These are phyloP conservation scores for Epirrhoe tristata DNA, from an alignment of 2,888 invertebrate genomes.

Conservation along the genomic window DNA sequence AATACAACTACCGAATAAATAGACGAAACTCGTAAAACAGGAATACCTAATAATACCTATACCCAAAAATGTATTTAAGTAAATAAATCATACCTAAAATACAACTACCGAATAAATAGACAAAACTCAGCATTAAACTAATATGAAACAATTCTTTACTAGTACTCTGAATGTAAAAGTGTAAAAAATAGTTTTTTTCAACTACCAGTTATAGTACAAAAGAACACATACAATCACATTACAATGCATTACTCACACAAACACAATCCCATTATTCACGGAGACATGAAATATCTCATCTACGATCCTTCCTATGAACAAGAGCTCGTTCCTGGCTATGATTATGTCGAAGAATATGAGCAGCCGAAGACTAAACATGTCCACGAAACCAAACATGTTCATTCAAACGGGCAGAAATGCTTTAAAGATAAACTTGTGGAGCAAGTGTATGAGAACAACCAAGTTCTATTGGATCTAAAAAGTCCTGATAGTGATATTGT, in stretches of 20 bases:
- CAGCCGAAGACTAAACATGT: slow-evolving; percentile 5
- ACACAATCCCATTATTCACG: background rate
- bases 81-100: background rate
- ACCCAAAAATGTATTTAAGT: background rate
- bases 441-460: slow-evolving; percentile 4
- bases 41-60: too few species aligned
- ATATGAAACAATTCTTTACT: background rate
- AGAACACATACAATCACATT: background rate
- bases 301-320: slow-evolving; percentile 16
- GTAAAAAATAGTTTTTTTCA: background rate
- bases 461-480: slow-evolving; percentile 5
- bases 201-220: background rate
- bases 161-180: background rate
- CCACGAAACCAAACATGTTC: slow-evolving; percentile 16
- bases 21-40: background rate
- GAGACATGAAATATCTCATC: slow-evolving; percentile 14
- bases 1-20: background rate
- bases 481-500: slow-evolving; percentile 9
- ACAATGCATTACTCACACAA: slow-evolving; percentile 10
- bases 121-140: background rate
- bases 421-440: slow-evolving; percentile 5
- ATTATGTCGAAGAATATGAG: slow-evolving; percentile 9
- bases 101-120: background rate
- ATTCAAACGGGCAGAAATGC: slow-evolving; percentile 22
- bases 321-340: background rate